Percentiles rank a stretch among this genome's conserved stretches.
Evolutionary conservation across 2,113 vertebrate species (phyloP).

Genomic region (Chlorocebus sabaeus): DNA sequence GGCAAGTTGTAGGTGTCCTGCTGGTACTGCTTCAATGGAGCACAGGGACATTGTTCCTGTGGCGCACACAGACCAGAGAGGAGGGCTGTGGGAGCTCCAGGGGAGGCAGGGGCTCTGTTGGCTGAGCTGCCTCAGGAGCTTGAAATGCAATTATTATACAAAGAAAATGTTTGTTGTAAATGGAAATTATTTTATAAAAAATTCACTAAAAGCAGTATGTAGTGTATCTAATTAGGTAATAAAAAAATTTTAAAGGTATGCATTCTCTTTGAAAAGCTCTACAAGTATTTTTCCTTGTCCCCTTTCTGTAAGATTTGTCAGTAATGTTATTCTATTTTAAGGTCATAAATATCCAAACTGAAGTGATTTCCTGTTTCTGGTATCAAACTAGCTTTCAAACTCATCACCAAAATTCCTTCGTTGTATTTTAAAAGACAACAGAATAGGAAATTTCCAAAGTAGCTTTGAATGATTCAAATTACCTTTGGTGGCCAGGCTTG

Average conservation of each 20-base stretch:
- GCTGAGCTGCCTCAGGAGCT: background rate
- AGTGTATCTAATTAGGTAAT: background rate
- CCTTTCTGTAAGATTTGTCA: background rate
- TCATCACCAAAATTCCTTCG: background rate
- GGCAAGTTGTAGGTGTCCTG: background rate
- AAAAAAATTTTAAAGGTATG: background rate
- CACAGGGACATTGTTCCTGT: background rate
- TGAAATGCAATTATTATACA: background rate
- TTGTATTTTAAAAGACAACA: background rate
- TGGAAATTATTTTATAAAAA: constrained; percentile 3
- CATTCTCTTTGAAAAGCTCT: background rate
- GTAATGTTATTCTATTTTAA: background rate
- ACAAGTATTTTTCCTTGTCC: background rate
- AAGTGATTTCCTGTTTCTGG: background rate
- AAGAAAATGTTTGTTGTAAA: background rate
- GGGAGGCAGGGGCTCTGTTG: background rate
- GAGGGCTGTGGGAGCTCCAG: background rate
- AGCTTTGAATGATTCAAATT: background rate
- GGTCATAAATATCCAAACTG: background rate
- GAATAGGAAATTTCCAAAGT: background rate
- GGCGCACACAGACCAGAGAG: background rate
- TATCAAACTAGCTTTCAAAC: background rate
- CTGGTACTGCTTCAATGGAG: background rate
- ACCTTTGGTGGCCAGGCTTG: background rate
- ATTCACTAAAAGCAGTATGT: background rate